A percentile compares a stretch with the other conserved stretches of the same genome.
Evolutionary conservation across 1,140 invertebrate genomes (phyloP).

Genomic region (Samia ricini): DNA sequence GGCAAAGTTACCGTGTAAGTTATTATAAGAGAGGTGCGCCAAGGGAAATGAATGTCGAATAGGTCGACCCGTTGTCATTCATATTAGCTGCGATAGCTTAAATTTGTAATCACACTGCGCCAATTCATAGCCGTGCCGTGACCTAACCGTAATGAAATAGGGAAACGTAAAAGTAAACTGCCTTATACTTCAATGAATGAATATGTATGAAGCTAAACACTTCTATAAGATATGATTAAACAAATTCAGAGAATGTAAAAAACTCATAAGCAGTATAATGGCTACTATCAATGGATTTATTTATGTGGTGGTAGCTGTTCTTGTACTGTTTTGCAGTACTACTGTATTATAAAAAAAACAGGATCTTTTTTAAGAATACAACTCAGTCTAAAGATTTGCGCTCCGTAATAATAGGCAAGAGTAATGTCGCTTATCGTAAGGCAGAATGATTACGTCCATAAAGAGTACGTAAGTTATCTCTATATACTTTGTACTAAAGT

Average conservation of each 20-base stretch:
- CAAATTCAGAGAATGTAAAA: too few species aligned
- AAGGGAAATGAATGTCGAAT: constrained; percentile 76
- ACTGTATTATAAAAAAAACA: background rate
- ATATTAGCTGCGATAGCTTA: constrained; percentile 74
- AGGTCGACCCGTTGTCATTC: constrained; percentile 73
- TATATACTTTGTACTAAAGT: constrained; percentile 66
- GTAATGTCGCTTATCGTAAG: constrained; percentile 64
- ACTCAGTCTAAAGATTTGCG: background rate
- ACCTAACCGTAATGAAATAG: constrained; percentile 30
- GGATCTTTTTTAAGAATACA: background rate
- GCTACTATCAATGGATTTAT: too few species aligned
- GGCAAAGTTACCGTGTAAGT: constrained; percentile 70
- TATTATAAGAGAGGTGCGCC: constrained; percentile 76
- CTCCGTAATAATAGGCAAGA: constrained; percentile 69
- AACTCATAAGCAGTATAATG: too few species aligned
- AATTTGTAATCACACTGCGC: constrained; percentile 70
- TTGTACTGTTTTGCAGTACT: too few species aligned
- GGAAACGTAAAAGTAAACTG: constrained; percentile 33
- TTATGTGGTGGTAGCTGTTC: too few species aligned
- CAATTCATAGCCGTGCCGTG: constrained; percentile 43
- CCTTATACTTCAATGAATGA: background rate
- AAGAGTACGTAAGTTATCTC: constrained; percentile 74
- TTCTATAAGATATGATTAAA: background rate
- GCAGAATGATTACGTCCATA: constrained; percentile 74
- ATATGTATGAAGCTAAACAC: too few species aligned